Evolutionary conservation across 2,113 vertebrate species (phyloP).

Genomic region (Trogon surrucura): DNA sequence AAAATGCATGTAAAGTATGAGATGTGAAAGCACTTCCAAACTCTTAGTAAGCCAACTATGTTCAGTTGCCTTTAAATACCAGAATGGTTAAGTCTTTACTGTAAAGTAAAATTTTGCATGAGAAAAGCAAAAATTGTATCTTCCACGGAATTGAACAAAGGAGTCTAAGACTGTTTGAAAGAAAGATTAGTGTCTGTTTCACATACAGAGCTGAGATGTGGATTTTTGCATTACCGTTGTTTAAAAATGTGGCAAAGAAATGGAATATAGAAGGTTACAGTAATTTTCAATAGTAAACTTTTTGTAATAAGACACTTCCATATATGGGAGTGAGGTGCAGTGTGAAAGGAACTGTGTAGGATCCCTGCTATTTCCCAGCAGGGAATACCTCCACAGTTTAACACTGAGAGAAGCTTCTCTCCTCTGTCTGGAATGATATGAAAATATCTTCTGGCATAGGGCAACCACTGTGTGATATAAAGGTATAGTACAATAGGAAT

Average conservation of each 20-base stretch:
- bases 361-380: neutral
- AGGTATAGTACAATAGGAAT: neutral
- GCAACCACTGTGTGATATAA: neutral
- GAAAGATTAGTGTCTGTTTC: neutral
- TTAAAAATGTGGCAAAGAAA: neutral
- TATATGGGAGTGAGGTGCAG: neutral
- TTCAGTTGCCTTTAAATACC: slow-evolving; percentile 47
- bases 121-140: neutral
- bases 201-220: neutral
- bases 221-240: neutral
- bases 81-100: slow-evolving; percentile 23
- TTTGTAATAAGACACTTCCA: neutral
- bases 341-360: neutral
- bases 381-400: neutral
- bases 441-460: neutral
- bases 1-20: slow-evolving; percentile 66
- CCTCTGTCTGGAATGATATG: neutral
- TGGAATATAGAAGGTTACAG: neutral
- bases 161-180: neutral
- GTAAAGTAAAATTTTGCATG: neutral
- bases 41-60: slow-evolving; percentile 3
- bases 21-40: slow-evolving; percentile 10
- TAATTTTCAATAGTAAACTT: neutral
- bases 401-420: neutral
- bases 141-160: neutral